A percentile compares a stretch with the other conserved stretches of the same genome.
These are phyloP conservation scores for Drosophila helvetica DNA, from an alignment of 2,888 invertebrate genomes.

Conservation along the genomic window DNA sequence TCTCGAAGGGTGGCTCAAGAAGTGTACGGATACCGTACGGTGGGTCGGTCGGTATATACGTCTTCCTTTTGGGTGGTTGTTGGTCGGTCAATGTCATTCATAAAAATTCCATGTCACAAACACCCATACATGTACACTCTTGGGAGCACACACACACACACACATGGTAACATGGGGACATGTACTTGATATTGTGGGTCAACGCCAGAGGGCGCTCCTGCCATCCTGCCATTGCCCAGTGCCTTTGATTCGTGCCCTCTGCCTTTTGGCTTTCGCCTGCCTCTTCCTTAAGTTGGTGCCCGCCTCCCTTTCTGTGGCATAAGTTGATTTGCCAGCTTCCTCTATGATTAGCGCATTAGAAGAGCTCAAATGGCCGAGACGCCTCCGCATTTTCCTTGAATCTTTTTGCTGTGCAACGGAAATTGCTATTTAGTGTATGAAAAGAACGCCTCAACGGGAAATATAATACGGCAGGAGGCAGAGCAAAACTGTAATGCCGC, in stretches of 20 bases:
- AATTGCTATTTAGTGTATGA: slow-evolving; percentile 56
- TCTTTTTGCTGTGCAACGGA: slow-evolving; percentile 43
- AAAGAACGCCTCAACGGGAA: slow-evolving; percentile 40
- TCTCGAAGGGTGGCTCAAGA: slow-evolving; percentile 2
- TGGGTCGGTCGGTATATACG: neutral
- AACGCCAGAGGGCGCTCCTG: slow-evolving; percentile 61
- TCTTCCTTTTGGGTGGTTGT: slow-evolving; percentile 33
- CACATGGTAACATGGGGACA: slow-evolving; percentile 38
- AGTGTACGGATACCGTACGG: slow-evolving; percentile 8
- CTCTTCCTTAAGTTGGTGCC: slow-evolving; percentile 22
- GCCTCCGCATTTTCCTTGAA: slow-evolving; percentile 29
- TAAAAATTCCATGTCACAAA: slow-evolving; percentile 62
- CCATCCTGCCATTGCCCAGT: neutral
- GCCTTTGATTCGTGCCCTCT: neutral
- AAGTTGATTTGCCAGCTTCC: slow-evolving; percentile 55
- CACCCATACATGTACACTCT: slow-evolving; percentile 32
- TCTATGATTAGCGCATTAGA: slow-evolving; percentile 63
- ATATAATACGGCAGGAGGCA: slow-evolving; percentile 48
- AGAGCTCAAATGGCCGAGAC: slow-evolving; percentile 32
- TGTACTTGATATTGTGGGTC: slow-evolving; percentile 59
- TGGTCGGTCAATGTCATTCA: slow-evolving; percentile 70
- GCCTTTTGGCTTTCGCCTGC: neutral
- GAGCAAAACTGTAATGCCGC: slow-evolving; percentile 65
- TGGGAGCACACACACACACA: slow-evolving; percentile 30
- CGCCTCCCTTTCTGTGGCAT: slow-evolving; percentile 4